Base-by-base conservation (phyloP, 2,113 vertebrate species). In the Lipotes vexillifer region DNA sequence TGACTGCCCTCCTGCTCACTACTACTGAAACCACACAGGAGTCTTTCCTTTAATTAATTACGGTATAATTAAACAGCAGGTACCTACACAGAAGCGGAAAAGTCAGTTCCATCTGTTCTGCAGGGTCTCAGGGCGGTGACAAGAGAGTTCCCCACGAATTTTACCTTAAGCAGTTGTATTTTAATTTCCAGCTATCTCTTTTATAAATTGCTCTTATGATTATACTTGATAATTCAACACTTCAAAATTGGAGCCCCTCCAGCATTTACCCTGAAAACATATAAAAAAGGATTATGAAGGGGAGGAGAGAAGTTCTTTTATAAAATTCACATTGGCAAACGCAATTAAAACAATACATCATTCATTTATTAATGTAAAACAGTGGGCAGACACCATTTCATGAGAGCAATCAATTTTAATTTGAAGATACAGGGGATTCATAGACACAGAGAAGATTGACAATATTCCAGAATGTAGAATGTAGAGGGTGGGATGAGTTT, bases 121-220 rank as follows among this genome's bases (percentile, higher is more conserved):
- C 63, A 80, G 71, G 63, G 69, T 90, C 96, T 97, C 97, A 80
- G 49, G 11, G 63, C 71, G 14, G 52, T 10, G 91, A 97, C 61
- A 29, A 96, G 90, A 87, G 20, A 44, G 86, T 97, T 97, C 87
- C 84, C 80, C 97, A 88, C 41, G 38, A 95, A 94, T 97, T 12
- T 95, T 65, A 93, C 97, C 97, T 93, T 92, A 71, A 98, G 95
- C 93, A 20, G 92, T 82, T 84, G 90, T 95, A 97, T 98, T 98
- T 97, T 77, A 87, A 98, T 97, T 98, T 98, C 90, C 97, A 98
- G 86, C 59, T 95, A 96, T 89, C 97, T 96, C 91, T 97, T 97
- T 98, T 97, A 97, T 98, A 98, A 98, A 98, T 98, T 98, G 97
- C 97, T 98, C 98, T 97, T 97, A 97, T 94, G 96, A 98, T 98